These are phyloP conservation scores for Aricia agestis DNA, from an alignment of 1,140 invertebrate genomes.

Conservation along the genomic window DNA sequence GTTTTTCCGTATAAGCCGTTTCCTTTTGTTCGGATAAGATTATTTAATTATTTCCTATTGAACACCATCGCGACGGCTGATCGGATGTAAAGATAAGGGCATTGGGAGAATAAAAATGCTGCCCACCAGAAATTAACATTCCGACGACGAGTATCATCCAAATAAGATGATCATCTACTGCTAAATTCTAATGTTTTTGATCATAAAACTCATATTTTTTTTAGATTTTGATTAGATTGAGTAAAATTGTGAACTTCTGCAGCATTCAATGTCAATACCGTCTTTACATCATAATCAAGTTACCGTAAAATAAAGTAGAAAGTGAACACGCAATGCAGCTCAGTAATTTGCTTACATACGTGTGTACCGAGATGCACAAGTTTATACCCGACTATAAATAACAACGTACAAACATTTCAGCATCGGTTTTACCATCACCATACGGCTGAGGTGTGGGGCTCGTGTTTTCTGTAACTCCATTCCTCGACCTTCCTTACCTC, in stretches of 20 bases:
- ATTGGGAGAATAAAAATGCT: not conserved
- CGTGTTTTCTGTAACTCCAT: too few species aligned
- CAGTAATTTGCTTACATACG: conserved; percentile 17
- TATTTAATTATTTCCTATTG: conserved; percentile 4
- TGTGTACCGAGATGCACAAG: not conserved
- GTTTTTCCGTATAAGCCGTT: conserved; percentile 1
- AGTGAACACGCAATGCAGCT: conserved; percentile 23
- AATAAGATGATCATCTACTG: too few species aligned
- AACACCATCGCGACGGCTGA: not conserved
- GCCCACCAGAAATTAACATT: not conserved
- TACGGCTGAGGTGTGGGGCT: too few species aligned
- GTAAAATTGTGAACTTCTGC: conserved; percentile 23
- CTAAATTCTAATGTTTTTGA: too few species aligned
- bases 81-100: not conserved
- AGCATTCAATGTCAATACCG: conserved; percentile 24
- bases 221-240: conserved; percentile 2
- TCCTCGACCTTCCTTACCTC: too few species aligned
- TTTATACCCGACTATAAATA: conserved; percentile 15
- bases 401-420: not conserved
- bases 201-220: too few species aligned
- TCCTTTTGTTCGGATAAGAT: conserved; percentile 15
- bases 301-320: conserved; percentile 22
- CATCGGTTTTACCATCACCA: not conserved
- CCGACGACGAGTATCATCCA: too few species aligned
- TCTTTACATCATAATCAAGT: conserved; percentile 18